These are phyloP conservation scores for Pachycephala philippinensis DNA, from an alignment of 2,113 vertebrate species.

Conservation along the genomic window DNA sequence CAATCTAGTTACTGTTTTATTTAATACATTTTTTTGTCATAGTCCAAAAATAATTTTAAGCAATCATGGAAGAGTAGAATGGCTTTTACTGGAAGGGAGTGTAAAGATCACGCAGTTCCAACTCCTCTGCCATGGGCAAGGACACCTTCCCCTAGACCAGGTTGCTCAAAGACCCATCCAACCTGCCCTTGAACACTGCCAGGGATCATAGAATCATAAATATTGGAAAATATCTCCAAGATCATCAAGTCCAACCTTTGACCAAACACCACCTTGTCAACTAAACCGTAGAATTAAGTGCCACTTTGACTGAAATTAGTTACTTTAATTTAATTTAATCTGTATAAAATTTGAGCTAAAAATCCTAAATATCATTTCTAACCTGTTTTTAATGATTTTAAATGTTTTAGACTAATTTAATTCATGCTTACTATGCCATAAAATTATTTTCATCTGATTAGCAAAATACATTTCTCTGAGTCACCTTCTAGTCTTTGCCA, in stretches of 20 bases:
- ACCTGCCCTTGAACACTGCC: neutral
- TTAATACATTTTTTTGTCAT: neutral
- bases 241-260: neutral
- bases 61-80: neutral
- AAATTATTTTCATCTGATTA: neutral
- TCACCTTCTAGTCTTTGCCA: neutral
- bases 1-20: neutral
- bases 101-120: neutral
- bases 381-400: neutral
- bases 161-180: neutral
- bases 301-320: neutral
- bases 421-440: neutral
- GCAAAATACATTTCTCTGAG: neutral
- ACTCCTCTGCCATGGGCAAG: neutral
- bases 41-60: neutral
- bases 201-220: neutral
- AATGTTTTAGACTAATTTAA: neutral
- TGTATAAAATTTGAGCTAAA: neutral
- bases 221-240: neutral
- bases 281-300: neutral
- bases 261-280: neutral
- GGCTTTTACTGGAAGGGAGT: neutral
- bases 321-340: neutral
- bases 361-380: neutral
- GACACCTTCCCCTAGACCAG: neutral